These are phyloP conservation scores for Plodia interpunctella DNA, from an alignment of 1,140 invertebrate genomes.

Conservation along the genomic window DNA sequence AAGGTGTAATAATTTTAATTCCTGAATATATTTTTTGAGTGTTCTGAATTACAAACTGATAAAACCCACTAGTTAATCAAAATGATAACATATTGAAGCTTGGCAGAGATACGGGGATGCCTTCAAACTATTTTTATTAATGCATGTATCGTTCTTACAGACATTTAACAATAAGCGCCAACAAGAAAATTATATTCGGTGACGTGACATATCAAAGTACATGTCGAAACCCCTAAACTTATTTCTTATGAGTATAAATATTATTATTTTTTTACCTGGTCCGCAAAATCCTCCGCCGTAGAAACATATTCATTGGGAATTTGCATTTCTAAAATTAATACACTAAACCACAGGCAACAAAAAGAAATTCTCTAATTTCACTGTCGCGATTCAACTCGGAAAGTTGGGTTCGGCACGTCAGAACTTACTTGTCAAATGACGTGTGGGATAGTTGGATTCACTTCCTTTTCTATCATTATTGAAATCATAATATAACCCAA, in stretches of 20 bases:
- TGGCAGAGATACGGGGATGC: conserved; percentile 23
- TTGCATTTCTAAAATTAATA: conserved; percentile 81
- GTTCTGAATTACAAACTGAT: too few relatives aligned
- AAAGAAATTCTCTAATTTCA: conserved; percentile 63
- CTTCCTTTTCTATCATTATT: conserved; percentile 48
- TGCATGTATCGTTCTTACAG: conserved; percentile 19
- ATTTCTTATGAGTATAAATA: conserved; percentile 22
- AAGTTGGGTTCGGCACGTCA: conserved; percentile 23
- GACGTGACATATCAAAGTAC: conserved; percentile 73
- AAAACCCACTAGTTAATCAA: background rate
- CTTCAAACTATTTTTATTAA: conserved; percentile 26
- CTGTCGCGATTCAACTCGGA: conserved; percentile 38
- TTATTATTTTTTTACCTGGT: conserved; percentile 84
- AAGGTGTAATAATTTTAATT: conserved; percentile 13
- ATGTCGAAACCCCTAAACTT: conserved; percentile 32
- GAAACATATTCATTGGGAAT: conserved; percentile 92
- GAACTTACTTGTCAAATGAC: conserved; percentile 55
- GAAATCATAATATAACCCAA: background rate
- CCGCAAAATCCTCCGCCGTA: conserved; percentile 95
- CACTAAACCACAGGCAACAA: conserved; percentile 57
- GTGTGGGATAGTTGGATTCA: conserved; percentile 72
- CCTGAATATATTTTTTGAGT: background rate
- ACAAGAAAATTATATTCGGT: conserved; percentile 63
- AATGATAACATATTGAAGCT: conserved; percentile 3
- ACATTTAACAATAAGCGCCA: conserved; percentile 33